Evolutionary conservation across 1,140 invertebrate species (phyloP), one percentile per base, ranked within the genome.

Genomic region (Philaenus spumarius): DNA sequence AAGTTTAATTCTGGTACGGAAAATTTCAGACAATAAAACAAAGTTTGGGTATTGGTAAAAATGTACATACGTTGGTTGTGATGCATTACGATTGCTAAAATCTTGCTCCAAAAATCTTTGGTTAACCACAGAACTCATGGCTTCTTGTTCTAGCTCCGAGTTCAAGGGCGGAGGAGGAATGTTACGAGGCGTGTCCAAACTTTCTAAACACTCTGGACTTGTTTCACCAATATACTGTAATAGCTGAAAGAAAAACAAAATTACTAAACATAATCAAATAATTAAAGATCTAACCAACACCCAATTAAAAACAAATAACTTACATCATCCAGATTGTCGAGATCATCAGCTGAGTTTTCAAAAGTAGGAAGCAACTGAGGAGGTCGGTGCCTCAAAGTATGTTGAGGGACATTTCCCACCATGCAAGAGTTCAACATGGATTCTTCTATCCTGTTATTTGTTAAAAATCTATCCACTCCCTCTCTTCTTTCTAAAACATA

Each of bases 291-390:
- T 45, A 39, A 61, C 53, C 22, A 63, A 56, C 2, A 14, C 9
- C 37, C 4, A 55, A 40, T 56, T 26, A 40, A 61, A 22, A 15
- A 45, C 53, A 58, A 62, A 61, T 62, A 26, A 72, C 81, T 79
- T 78, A 94, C 90, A 78, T 96, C 92, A 74, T 96, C 90, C 45
- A 96, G 75, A 73, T 95, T 95, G 73, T 97, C 93, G 73, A 94
- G 82, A 71, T 93, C 90, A 6, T 89, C 85, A 1, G 90, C 89
- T 52, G 86, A 84, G 68, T 93, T 89, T 58, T 86, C 83, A 64
- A 83, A 85, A 39, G 87, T 82, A 0, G 93, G 93, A 53, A 96
- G 75, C 50, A 90, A 74, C 60, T 86, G 82, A 0, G 85, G 80
- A 14, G 82, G 80, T 17, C 87, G 74, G 72, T 87, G 85, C 35